Evolutionary conservation across 2,797 vertebrate genomes (phyloP).

Genomic region (Petrocephalus sullivani): DNA sequence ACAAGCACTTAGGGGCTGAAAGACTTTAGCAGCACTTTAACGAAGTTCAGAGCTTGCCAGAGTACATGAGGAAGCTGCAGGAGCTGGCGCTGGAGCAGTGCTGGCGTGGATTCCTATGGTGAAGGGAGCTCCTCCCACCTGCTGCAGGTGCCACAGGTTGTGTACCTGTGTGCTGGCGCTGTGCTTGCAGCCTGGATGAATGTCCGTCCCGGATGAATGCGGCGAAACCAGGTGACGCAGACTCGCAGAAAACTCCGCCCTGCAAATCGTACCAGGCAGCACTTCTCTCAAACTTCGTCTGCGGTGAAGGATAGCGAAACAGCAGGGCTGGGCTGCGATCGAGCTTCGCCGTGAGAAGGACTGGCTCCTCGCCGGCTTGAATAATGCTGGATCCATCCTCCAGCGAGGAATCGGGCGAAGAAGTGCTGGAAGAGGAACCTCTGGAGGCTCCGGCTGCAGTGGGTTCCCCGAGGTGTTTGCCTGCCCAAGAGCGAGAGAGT

Average conservation of each 20-base stretch:
- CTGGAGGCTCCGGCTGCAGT: slow-evolving; percentile 52
- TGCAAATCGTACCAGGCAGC: slow-evolving; percentile 43
- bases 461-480: slow-evolving; percentile 46
- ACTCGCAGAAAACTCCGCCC: slow-evolving; percentile 51
- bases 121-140: slow-evolving; percentile 37
- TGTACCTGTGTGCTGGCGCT: slow-evolving; percentile 59
- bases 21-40: background rate
- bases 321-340: background rate
- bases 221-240: slow-evolving; percentile 30
- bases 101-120: background rate
- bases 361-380: slow-evolving; percentile 27
- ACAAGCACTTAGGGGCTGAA: background rate
- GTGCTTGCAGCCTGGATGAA: background rate
- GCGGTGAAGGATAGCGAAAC: background rate
- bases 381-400: slow-evolving; percentile 92
- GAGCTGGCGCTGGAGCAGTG: background rate
- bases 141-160: slow-evolving; percentile 68
- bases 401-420: slow-evolving; percentile 83
- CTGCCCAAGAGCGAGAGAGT: slow-evolving; percentile 41
- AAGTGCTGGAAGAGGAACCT: slow-evolving; percentile 58
- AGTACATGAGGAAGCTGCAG: background rate
- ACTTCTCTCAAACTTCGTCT: slow-evolving; percentile 46
- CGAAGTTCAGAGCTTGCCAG: background rate
- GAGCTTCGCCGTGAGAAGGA: background rate
- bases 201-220: slow-evolving; percentile 22